A percentile compares a stretch with the other conserved stretches of the same genome.
phyloP scores from a whole-genome alignment of 1,140 invertebrate species.

The Drosophila eugracilis region DNA sequence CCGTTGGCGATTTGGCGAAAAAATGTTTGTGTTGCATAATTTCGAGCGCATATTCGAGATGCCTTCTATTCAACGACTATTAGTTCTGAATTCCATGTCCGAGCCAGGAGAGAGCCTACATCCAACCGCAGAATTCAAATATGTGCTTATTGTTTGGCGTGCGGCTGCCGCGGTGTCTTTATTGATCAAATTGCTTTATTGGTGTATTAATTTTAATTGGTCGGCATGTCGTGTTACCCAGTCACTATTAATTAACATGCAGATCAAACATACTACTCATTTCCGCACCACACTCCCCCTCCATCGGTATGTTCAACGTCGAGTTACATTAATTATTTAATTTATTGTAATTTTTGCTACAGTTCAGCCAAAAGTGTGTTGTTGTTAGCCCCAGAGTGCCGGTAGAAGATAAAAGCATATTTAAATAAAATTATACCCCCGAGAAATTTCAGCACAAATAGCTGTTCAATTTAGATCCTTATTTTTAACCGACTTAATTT shows the following conservation, averaged over 20 bases:
- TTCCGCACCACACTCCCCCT: background rate
- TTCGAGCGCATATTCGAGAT: conserved; percentile 31
- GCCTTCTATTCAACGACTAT: conserved; percentile 26
- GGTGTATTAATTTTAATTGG: conserved; percentile 73
- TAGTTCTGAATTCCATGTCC: conserved; percentile 28
- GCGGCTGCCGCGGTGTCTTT: conserved; percentile 45
- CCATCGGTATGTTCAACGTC: conserved; percentile 27
- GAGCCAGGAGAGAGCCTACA: conserved; percentile 7
- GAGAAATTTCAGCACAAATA: background rate
- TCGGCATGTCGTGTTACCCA: conserved; percentile 52
- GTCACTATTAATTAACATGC: conserved; percentile 73
- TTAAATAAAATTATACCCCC: conserved; percentile 37
- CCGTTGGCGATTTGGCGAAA: conserved; percentile 5
- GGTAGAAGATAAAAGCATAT: conserved; percentile 54
- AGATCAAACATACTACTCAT: conserved; percentile 20
- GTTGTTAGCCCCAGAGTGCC: conserved; percentile 36
- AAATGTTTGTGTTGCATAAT: conserved; percentile 47
- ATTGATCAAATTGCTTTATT: conserved; percentile 70
- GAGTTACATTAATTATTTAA: conserved; percentile 59
- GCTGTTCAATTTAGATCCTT: no score
- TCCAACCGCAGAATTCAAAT: conserved; percentile 41
- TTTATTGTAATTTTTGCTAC: conserved; percentile 53
- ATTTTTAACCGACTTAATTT: no score
- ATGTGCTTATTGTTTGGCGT: conserved; percentile 42
- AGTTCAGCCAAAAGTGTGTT: conserved; percentile 28